These are phyloP conservation scores for Anolis carolinensis DNA, from an alignment of 2,113 vertebrate species.

Conservation along the genomic window DNA sequence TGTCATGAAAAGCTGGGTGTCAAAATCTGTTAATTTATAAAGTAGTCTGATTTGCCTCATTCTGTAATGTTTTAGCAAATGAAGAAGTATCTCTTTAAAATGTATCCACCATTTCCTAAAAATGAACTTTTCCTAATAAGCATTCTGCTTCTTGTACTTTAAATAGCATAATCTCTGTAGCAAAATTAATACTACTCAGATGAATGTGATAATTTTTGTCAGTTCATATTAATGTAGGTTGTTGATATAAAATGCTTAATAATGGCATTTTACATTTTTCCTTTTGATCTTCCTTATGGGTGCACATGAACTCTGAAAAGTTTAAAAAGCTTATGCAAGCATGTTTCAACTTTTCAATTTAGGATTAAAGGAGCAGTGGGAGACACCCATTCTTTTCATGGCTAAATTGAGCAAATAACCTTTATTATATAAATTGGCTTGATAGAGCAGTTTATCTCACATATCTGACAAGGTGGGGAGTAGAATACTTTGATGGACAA, in stretches of 20 bases:
- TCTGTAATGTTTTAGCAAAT: neutral
- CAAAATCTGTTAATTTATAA: neutral
- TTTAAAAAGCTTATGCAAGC: constrained; percentile 3
- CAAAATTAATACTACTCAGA: neutral
- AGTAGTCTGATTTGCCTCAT: neutral
- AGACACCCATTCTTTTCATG: constrained; percentile 3
- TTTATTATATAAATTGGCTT: neutral
- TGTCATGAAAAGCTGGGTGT: accelerated
- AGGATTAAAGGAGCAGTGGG: neutral
- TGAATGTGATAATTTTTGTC: neutral
- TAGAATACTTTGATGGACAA: neutral
- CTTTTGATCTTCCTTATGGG: neutral
- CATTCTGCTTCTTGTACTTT: constrained; percentile 6
- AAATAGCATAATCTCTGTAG: neutral
- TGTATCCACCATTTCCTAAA: neutral
- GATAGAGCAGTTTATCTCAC: neutral
- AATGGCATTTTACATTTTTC: neutral
- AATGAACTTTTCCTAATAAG: neutral
- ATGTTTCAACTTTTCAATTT: neutral
- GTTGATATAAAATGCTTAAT: constrained; percentile 3
- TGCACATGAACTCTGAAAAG: neutral
- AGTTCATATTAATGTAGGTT: neutral
- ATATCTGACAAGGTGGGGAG: neutral
- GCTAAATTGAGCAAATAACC: neutral
- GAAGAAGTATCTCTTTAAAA: neutral